phyloP scores from a whole-genome alignment of 1,140 invertebrate genomes.

The Drosophila arawakana region DNA sequence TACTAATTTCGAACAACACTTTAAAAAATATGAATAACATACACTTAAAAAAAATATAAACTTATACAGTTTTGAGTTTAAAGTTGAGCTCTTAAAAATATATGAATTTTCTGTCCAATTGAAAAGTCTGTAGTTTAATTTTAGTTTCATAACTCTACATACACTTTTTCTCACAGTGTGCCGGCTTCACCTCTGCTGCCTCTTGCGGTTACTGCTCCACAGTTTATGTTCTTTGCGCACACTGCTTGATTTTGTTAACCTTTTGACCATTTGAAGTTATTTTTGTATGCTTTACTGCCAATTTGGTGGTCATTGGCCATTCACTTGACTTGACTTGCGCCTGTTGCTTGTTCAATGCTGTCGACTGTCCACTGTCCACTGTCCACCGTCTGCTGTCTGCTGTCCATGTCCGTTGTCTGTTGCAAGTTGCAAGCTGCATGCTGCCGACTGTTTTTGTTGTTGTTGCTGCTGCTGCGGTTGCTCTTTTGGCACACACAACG shows the following conservation, averaged over 20 bases:
- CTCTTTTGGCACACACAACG: slow-evolving; percentile 77
- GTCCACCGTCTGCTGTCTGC: slow-evolving; percentile 16
- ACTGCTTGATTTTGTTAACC: slow-evolving; percentile 81
- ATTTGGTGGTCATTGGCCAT: slow-evolving; percentile 83
- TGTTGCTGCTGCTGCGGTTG: slow-evolving; percentile 59
- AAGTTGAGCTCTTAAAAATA: too few species aligned
- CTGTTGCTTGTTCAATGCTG: slow-evolving; percentile 28
- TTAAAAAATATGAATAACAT: too few species aligned
- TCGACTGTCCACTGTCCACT: slow-evolving; percentile 26
- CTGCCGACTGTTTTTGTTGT: slow-evolving; percentile 22
- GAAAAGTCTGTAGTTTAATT: too few species aligned
- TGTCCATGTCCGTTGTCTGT: slow-evolving; percentile 30
- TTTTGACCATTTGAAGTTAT: slow-evolving; percentile 83
- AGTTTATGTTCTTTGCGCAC: slow-evolving; percentile 49
- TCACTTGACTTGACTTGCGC: slow-evolving; percentile 79
- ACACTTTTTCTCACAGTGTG: too few species aligned
- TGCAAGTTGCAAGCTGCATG: slow-evolving; percentile 34
- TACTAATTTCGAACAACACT: too few species aligned
- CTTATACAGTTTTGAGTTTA: too few species aligned
- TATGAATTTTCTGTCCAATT: too few species aligned
- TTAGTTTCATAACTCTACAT: too few species aligned
- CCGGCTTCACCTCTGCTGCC: not conserved
- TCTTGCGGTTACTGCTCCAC: not conserved
- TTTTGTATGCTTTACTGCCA: slow-evolving; percentile 83
- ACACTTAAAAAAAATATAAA: too few species aligned